Conservation (phyloP, 2,888 invertebrate genomes). For the Scaptodrosophila latifasciaeformis region DNA sequence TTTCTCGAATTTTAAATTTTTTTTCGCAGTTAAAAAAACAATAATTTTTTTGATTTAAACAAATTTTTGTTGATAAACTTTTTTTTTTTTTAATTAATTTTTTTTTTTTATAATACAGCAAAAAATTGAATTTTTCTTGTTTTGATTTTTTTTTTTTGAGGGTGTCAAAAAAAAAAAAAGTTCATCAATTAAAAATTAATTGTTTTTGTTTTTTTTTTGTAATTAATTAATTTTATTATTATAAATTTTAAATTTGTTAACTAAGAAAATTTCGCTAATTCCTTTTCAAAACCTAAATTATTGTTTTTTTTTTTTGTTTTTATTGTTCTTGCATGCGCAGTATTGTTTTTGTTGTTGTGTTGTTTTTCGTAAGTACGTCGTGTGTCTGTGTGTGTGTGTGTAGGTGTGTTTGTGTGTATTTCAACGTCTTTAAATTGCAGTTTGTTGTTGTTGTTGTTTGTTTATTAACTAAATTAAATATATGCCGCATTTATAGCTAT, state of each 20-base stretch:
- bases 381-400: slow-evolving; percentile 4
- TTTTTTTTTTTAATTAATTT: no score
- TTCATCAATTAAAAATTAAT: slow-evolving; percentile 17
- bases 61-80: no score
- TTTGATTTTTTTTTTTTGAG: no score
- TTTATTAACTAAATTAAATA: slow-evolving; percentile 54
- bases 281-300: slow-evolving; percentile 16
- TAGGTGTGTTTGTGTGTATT: slow-evolving; percentile 23
- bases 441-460: slow-evolving; percentile 22
- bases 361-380: slow-evolving; percentile 48
- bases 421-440: slow-evolving; percentile 67
- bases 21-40: no score
- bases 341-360: slow-evolving; percentile 18
- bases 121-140: no score
- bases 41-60: no score
- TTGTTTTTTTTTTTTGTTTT: slow-evolving; percentile 32
- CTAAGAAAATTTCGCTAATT: slow-evolving; percentile 61
- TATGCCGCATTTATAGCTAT: slow-evolving; percentile 41
- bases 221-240: slow-evolving; percentile 16
- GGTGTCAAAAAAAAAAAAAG: slow-evolving; percentile 30
- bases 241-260: slow-evolving; percentile 45
- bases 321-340: slow-evolving; percentile 34
- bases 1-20: no score
- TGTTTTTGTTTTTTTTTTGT: slow-evolving; percentile 14
- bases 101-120: no score